These are phyloP conservation scores for Rhea pennata DNA, from an alignment of 2,113 vertebrate genomes.

Conservation along the genomic window DNA sequence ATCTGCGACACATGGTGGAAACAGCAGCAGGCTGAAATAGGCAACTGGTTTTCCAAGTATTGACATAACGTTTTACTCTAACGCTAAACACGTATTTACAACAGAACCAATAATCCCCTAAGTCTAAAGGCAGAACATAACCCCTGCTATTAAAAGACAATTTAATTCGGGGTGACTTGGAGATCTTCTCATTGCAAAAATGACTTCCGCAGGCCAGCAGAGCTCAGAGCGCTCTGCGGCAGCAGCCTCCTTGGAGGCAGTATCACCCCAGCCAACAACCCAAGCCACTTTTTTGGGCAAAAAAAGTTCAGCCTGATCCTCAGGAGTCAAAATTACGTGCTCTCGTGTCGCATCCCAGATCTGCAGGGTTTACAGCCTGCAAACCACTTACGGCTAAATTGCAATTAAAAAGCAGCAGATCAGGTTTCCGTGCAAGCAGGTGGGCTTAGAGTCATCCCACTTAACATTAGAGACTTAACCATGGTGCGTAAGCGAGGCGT, in stretches of 20 bases:
- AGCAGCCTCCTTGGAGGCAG: background rate
- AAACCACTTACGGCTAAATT: background rate
- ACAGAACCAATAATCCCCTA: background rate
- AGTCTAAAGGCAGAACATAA: background rate
- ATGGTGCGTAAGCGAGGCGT: background rate
- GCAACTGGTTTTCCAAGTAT: background rate
- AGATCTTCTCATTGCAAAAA: background rate
- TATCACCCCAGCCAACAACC: too few species aligned
- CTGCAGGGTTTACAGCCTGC: background rate
- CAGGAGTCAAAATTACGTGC: too few species aligned
- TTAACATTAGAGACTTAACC: too few species aligned
- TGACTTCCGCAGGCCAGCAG: background rate
- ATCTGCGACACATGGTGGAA: background rate
- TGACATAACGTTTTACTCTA: slow-evolving; percentile 28
- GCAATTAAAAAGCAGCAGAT: background rate
- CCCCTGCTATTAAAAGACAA: slow-evolving; percentile 20
- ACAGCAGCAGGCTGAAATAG: background rate
- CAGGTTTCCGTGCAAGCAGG: background rate
- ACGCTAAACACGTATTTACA: slow-evolving; percentile 19
- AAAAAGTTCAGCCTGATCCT: background rate
- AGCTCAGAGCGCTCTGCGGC: background rate
- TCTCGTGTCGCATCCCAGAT: background rate
- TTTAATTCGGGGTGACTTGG: background rate
- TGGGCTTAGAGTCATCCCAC: background rate
- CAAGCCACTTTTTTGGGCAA: background rate